Evolutionary conservation across 2,797 vertebrate species (phyloP).

Genomic region (Anguilla marmorata): DNA sequence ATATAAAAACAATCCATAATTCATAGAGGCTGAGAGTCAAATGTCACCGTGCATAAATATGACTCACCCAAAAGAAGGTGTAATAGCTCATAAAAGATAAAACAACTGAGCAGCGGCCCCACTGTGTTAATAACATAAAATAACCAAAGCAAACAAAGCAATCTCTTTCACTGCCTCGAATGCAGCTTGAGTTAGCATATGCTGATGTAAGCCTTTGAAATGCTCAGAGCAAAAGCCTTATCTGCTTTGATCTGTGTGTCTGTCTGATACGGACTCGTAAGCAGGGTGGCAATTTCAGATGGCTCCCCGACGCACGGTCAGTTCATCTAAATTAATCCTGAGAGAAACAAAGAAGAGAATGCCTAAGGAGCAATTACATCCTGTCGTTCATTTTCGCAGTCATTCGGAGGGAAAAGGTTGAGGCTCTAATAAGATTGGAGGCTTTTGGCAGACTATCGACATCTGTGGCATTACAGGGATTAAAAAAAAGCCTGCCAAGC

Average conservation of each 20-base stretch:
- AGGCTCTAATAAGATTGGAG: conserved; percentile 10
- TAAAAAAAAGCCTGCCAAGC: not conserved
- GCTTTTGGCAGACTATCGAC: conserved; percentile 13
- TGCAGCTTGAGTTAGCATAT: not conserved
- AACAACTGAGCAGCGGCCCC: not conserved
- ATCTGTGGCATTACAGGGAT: not conserved
- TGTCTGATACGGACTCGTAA: not conserved
- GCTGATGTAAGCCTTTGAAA: conserved; percentile 11
- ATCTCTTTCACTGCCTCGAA: not conserved
- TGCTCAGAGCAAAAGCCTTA: not conserved
- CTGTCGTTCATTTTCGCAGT: not conserved
- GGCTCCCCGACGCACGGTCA: conserved; percentile 7
- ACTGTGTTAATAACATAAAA: not conserved
- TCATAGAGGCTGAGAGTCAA: not conserved
- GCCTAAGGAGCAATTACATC: conserved; percentile 14
- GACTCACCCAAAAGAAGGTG: not conserved
- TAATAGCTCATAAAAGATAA: not conserved
- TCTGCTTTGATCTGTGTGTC: not conserved
- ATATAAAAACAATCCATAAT: not conserved
- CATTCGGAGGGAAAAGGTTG: not conserved
- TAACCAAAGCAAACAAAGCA: conserved; percentile 13
- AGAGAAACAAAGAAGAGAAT: not conserved
- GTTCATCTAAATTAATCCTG: conserved; percentile 17
- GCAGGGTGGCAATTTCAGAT: not conserved
- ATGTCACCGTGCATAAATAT: conserved; percentile 17